A percentile compares a stretch with the other conserved stretches of the same genome.
These are phyloP conservation scores for Misgurnus mizolepis DNA, from an alignment of 2,113 vertebrate genomes.

Conservation along the genomic window DNA sequence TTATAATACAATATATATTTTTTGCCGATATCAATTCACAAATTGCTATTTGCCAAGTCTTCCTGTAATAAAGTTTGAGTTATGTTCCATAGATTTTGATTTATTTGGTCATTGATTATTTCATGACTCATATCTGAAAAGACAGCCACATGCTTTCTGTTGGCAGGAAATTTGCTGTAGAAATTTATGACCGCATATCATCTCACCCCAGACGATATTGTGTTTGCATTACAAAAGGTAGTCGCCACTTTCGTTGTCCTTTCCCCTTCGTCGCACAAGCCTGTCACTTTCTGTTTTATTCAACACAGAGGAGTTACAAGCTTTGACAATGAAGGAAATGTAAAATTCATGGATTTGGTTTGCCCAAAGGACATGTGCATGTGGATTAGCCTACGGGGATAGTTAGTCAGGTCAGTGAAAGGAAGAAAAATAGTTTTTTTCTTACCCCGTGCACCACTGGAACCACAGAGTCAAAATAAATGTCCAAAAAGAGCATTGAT, in stretches of 20 bases:
- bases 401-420: conserved; percentile 33
- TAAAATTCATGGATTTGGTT: conserved; percentile 38
- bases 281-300: conserved; percentile 7
- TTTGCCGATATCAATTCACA: no score
- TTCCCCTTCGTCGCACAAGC: not conserved
- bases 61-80: not conserved
- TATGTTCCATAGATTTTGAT: not conserved
- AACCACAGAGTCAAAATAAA: not conserved
- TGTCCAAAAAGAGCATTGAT: not conserved
- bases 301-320: not conserved
- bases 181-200: conserved; percentile 1
- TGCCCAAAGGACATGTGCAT: not conserved
- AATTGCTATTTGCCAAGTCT: not conserved
- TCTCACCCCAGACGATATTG: not conserved
- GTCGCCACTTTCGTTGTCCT: not conserved
- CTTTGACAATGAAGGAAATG: conserved; percentile 2
- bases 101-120: not conserved
- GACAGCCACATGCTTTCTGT: not conserved
- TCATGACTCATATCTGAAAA: not conserved
- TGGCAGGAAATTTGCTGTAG: not conserved
- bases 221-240: not conserved
- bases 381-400: conserved; percentile 20
- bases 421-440: conserved; percentile 23
- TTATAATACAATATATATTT: not conserved
- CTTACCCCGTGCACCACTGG: not conserved